Percentiles rank a stretch among this genome's conserved stretches.
phyloP scores from a whole-genome alignment of 1,140 invertebrate species.

The Drosophila parvula region DNA sequence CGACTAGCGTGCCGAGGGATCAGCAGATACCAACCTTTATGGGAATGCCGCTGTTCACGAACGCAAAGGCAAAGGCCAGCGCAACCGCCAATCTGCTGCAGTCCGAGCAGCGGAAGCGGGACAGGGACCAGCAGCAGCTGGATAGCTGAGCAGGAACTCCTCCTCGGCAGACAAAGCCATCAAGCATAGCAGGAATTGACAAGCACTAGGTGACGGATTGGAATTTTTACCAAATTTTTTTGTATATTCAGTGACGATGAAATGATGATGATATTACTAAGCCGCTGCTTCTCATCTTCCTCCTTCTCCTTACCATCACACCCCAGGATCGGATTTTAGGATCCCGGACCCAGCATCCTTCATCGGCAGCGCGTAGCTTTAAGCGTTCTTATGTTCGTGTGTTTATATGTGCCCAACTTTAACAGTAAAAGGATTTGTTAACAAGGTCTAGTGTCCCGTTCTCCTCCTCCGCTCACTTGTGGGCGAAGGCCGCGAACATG shows the following conservation, averaged over 20 bases:
- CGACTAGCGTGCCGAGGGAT: slow-evolving; percentile 21
- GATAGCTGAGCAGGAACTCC: slow-evolving; percentile 45
- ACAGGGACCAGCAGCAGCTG: slow-evolving; percentile 36
- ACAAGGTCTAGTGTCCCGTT: slow-evolving; percentile 39
- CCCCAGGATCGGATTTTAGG: slow-evolving; percentile 19
- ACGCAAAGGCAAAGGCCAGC: slow-evolving; percentile 52
- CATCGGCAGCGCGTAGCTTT: slow-evolving; percentile 66
- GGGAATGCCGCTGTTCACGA: slow-evolving; percentile 90
- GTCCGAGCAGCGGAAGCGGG: slow-evolving; percentile 39
- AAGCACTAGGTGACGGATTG: slow-evolving; percentile 39
- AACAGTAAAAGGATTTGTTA: slow-evolving; percentile 76
- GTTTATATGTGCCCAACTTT: slow-evolving; percentile 79
- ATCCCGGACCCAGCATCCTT: slow-evolving; percentile 34
- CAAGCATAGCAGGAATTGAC: slow-evolving; percentile 68
- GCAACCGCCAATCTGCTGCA: slow-evolving; percentile 52
- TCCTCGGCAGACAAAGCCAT: background rate
- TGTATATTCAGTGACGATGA: slow-evolving; percentile 50
- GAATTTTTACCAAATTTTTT: slow-evolving; percentile 62
- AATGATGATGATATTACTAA: slow-evolving; percentile 48
- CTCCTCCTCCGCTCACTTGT: slow-evolving; percentile 65
- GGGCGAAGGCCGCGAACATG: slow-evolving; percentile 84
- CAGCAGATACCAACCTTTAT: slow-evolving; percentile 87
- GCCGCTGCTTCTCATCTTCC: slow-evolving; percentile 39
- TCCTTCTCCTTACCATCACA: slow-evolving; percentile 33
- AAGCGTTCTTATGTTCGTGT: slow-evolving; percentile 77